Conservation (phyloP, 2,113 vertebrate species). For the Calypte anna region DNA sequence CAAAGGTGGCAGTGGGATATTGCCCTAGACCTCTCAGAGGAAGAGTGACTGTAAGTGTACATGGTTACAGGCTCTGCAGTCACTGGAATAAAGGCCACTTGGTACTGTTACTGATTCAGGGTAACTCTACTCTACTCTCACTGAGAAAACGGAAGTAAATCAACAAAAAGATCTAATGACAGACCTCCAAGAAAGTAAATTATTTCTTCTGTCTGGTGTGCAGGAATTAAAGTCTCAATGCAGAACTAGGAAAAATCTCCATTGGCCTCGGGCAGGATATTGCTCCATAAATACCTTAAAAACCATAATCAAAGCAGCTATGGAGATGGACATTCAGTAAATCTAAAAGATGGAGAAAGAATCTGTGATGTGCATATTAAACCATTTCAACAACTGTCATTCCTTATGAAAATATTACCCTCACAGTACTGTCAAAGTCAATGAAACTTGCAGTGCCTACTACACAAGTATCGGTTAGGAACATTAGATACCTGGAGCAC, state of each 20-base stretch:
- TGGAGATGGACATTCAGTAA: not conserved
- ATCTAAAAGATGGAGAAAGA: not conserved
- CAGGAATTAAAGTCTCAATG: not conserved
- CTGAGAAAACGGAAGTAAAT: not conserved
- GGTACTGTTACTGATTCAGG: not conserved
- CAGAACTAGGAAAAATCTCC: not conserved
- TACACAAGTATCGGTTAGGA: not conserved
- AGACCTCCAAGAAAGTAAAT: not conserved
- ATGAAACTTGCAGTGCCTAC: not conserved
- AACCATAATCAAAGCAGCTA: not conserved
- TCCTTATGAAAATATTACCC: not conserved
- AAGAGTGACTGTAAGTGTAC: not conserved
- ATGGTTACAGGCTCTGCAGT: not conserved
- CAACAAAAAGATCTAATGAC: not conserved
- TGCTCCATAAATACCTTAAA: not conserved
- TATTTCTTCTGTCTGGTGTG: not conserved
- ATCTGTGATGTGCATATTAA: not conserved
- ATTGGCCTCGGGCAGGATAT: not conserved
- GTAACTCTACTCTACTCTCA: not conserved
- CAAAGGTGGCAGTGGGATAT: no score
- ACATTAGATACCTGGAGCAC: not conserved
- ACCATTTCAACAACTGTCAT: not conserved
- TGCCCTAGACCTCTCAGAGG: not conserved
- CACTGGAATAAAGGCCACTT: not conserved
- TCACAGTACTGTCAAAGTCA: not conserved